Base-by-base conservation (phyloP, 2,888 invertebrate species). In the Andricus quercusramuli region DNA sequence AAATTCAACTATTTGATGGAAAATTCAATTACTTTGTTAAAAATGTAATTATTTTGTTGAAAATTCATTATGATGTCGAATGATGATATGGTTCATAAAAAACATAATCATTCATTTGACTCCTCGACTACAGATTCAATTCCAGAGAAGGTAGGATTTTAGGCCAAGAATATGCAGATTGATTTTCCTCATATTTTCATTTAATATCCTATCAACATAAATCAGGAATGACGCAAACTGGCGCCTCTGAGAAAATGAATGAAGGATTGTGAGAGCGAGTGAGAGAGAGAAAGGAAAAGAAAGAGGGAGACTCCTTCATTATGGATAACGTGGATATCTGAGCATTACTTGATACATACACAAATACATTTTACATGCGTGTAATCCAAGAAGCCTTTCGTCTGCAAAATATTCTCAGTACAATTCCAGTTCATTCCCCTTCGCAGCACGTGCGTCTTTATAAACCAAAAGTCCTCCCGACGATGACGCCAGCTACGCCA, bases 351-450 rank as follows among this genome's bases (percentile, higher is more conserved):
- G 41, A 11, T 41, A 56, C 74, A 32, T n/a, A 6, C 15, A 22
- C 25, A 11, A n/a, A 56, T 29, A 20, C 29, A 29, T 70, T 29
- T 70, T 20, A 17, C 68, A 51, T 47, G 29, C 3, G 47, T 32
- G 56, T 32, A 74, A 74, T 74, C 32, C 20, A 56, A 56, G 56
- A 74, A 56, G 32, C 13, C 5, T 25, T 22, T 22, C 15, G 68
- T 25, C 47, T 68, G 41, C 47, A 47, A 68, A 25, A 56, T 32
- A 37, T n/a, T 74, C 74, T 74, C 56, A 74, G 56, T 56, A 56
- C 32, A 74, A 74, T 32, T 74, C 32, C 56, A 74, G 74, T 51
- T 74, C 74, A 74, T 74, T 74, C 74, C 74, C 74, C 74, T 74
- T n/a, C 56, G 51, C 51, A 70, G 70, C 70, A 70, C 47, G 70